Conservation (phyloP, 2,113 vertebrate genomes). For the Pollachius pollachius region DNA sequence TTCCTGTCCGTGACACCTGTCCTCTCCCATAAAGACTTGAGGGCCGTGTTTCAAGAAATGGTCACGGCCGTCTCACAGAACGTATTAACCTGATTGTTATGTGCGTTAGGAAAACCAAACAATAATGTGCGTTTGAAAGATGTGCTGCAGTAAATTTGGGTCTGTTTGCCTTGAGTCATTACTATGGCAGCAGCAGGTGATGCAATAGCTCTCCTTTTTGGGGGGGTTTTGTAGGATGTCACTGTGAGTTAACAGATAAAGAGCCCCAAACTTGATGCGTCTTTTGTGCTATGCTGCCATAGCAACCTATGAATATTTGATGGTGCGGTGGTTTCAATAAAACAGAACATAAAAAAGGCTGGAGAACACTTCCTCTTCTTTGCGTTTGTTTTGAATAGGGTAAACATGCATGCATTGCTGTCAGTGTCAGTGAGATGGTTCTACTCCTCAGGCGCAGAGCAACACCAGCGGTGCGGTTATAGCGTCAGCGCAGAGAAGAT, state of each 20-base stretch:
- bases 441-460: background rate
- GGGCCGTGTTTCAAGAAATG: too few relatives aligned
- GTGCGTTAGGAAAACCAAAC: too few relatives aligned
- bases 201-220: too few relatives aligned
- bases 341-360: slow-evolving; percentile 28
- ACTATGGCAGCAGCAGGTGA: too few relatives aligned
- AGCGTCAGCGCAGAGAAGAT: slow-evolving; percentile 10
- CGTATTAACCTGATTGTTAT: too few relatives aligned
- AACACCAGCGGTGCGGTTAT: background rate
- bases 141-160: too few relatives aligned
- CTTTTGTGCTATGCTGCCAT: slow-evolving; percentile 26
- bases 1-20: too few relatives aligned
- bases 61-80: too few relatives aligned
- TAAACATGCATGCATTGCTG: slow-evolving; percentile 15
- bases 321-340: slow-evolving; percentile 39
- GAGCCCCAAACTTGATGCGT: background rate
- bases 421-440: slow-evolving; percentile 36
- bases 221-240: too few relatives aligned
- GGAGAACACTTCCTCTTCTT: slow-evolving; percentile 27
- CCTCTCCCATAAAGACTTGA: too few relatives aligned
- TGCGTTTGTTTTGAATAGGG: slow-evolving; percentile 33
- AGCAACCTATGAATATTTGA: slow-evolving; percentile 58
- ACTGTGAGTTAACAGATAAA: slow-evolving; percentile 6
- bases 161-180: too few relatives aligned
- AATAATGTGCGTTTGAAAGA: too few relatives aligned